phyloP scores from a whole-genome alignment of 2,113 vertebrate species.

The Calidris pygmaea region DNA sequence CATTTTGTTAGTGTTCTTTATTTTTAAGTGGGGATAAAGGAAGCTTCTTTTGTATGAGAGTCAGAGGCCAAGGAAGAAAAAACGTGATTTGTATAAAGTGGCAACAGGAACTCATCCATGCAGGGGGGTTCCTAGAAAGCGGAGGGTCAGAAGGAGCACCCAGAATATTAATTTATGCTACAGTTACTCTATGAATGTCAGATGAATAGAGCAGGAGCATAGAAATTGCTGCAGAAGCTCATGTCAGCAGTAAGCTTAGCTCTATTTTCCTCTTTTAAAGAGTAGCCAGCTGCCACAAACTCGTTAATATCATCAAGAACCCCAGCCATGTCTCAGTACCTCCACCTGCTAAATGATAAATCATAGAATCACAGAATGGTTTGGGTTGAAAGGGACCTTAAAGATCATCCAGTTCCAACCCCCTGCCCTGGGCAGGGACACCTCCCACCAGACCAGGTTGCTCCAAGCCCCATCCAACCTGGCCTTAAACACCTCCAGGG shows the following conservation, averaged over 20 bases:
- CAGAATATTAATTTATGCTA: background rate
- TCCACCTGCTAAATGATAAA: background rate
- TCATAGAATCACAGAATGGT: too few species aligned
- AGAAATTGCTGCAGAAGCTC: background rate
- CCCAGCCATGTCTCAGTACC: background rate
- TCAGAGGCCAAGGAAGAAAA: background rate
- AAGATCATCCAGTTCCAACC: too few species aligned
- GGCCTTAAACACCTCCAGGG: too few species aligned
- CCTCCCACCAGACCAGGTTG: too few species aligned
- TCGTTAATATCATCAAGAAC: background rate
- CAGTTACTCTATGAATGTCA: background rate
- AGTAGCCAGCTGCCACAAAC: background rate
- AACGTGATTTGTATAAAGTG: background rate
- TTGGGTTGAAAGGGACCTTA: too few species aligned
- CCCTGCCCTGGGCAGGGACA: too few species aligned
- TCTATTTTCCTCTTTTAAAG: background rate
- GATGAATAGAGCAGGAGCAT: background rate
- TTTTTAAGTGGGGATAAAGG: slow-evolving; percentile 25
- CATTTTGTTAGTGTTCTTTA: slow-evolving; percentile 43
- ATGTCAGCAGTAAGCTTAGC: background rate
- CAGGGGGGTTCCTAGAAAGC: background rate
- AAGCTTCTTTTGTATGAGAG: background rate
- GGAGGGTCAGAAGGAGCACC: background rate
- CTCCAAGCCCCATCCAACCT: too few species aligned
- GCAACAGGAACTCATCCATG: background rate